A percentile compares a stretch with the other conserved stretches of the same genome.
Conservation (phyloP, 2,888 invertebrate genomes). For the Agrypnus murinus region DNA sequence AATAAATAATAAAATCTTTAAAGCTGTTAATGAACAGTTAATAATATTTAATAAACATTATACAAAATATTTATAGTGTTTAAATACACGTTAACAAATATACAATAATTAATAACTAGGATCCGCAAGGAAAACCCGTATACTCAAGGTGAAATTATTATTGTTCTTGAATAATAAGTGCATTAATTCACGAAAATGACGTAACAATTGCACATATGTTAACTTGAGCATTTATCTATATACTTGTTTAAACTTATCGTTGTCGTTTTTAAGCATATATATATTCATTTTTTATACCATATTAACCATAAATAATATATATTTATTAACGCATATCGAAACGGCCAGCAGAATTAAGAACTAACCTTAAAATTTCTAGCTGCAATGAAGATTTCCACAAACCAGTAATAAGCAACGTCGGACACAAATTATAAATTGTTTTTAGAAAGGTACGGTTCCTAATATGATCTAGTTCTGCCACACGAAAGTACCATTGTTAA, state of each 20-base stretch:
- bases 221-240: neutral
- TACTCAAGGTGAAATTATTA: conserved; percentile 1
- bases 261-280: neutral
- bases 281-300: neutral
- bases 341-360: conserved; percentile 8
- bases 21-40: too few species aligned
- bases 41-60: too few species aligned
- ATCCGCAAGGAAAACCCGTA: neutral
- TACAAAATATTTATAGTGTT: too few species aligned
- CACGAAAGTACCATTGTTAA: conserved; percentile 37
- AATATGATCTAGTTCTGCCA: conserved; percentile 32
- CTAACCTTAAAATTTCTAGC: conserved; percentile 41
- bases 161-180: neutral
- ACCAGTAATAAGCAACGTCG: conserved; percentile 1
- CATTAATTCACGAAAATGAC: neutral
- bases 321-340: neutral
- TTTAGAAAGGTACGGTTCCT: conserved; percentile 38
- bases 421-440: conserved; percentile 15
- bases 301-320: neutral
- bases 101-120: too few species aligned
- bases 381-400: conserved; percentile 14
- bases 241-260: neutral
- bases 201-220: conserved; percentile 12
- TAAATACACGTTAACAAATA: too few species aligned
- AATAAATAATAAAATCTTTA: too few species aligned